Evolutionary conservation across 1,140 invertebrate species (phyloP).

Genomic region (Hormaphis cornu): DNA sequence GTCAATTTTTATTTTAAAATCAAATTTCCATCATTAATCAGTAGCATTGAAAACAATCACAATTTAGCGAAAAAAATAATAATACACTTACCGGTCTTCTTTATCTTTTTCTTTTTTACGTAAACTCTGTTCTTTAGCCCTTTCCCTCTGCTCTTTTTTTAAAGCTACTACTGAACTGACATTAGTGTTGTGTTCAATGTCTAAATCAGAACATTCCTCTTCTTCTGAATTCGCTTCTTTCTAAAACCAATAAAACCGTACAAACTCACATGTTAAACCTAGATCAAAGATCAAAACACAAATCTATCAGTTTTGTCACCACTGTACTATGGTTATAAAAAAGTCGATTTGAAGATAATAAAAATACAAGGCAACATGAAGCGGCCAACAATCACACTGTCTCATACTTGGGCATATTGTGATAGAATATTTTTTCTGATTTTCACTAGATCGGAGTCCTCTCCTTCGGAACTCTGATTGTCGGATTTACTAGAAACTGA

Average conservation of each 20-base stretch:
- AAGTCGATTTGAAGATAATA: too few relatives aligned
- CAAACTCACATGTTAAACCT: not conserved
- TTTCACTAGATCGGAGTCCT: slow-evolving; percentile 52
- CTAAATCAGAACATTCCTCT: slow-evolving; percentile 45
- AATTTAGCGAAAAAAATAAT: not conserved
- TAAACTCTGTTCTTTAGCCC: slow-evolving; percentile 63
- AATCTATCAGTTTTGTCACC: not conserved
- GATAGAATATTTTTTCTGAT: slow-evolving; percentile 72
- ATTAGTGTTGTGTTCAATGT: slow-evolving; percentile 68
- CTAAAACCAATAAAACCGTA: not conserved
- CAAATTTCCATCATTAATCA: too few relatives aligned
- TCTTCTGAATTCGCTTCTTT: slow-evolving; percentile 40
- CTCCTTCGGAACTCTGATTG: slow-evolving; percentile 59
- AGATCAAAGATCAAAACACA: not conserved
- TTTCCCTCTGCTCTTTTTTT: slow-evolving; percentile 65
- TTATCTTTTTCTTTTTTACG: slow-evolving; percentile 81
- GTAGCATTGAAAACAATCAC: too few relatives aligned
- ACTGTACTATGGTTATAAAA: too few relatives aligned
- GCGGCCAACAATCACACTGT: too few relatives aligned
- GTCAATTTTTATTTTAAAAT: too few relatives aligned
- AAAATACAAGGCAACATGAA: too few relatives aligned
- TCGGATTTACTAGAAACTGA: slow-evolving; percentile 48
- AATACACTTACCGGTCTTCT: slow-evolving; percentile 67
- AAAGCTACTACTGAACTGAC: slow-evolving; percentile 59
- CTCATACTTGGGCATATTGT: slow-evolving; percentile 67